These are phyloP conservation scores for Drosophila conformis DNA, from an alignment of 2,888 invertebrate genomes.

Conservation along the genomic window DNA sequence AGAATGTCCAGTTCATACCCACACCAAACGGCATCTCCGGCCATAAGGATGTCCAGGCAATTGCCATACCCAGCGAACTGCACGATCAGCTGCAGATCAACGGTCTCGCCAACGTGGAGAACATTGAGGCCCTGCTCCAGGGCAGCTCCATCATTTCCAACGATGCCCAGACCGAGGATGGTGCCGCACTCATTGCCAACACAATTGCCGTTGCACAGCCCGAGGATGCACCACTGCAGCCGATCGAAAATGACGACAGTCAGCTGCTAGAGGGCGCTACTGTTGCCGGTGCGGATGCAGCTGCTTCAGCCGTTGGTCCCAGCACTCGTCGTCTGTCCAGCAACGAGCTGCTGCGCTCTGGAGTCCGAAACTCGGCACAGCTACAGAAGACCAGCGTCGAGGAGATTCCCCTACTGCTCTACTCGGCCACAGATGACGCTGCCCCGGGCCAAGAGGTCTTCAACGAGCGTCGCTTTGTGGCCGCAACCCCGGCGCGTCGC, in stretches of 20 bases:
- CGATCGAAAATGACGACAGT: constrained; percentile 76
- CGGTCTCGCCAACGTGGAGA: constrained; percentile 76
- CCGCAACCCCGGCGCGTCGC: constrained; percentile 71
- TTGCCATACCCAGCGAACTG: constrained; percentile 81
- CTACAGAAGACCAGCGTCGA: constrained; percentile 72
- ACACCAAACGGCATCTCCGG: constrained; percentile 81
- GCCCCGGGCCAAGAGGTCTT: constrained; percentile 48
- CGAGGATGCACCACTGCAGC: constrained; percentile 73
- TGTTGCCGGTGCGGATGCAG: constrained; percentile 16
- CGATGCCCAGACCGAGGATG: constrained; percentile 33
- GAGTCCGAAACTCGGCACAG: constrained; percentile 54
- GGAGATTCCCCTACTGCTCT: constrained; percentile 79
- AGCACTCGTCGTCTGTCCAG: constrained; percentile 65
- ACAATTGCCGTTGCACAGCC: constrained; percentile 70
- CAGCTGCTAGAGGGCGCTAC: constrained; percentile 67
- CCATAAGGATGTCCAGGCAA: constrained; percentile 82
- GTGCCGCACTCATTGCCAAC: constrained; percentile 43
- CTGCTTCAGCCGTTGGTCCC: constrained; percentile 5
- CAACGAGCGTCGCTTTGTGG: constrained; percentile 68
- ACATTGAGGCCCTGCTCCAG: constrained; percentile 73
- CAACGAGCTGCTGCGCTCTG: constrained; percentile 65
- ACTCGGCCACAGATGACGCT: constrained; percentile 74
- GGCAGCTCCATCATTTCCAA: constrained; percentile 62
- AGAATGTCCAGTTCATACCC: constrained; percentile 80
- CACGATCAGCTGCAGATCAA: constrained; percentile 78